phyloP scores from a whole-genome alignment of 2,113 vertebrate genomes.

The Neotragus moschatus region DNA sequence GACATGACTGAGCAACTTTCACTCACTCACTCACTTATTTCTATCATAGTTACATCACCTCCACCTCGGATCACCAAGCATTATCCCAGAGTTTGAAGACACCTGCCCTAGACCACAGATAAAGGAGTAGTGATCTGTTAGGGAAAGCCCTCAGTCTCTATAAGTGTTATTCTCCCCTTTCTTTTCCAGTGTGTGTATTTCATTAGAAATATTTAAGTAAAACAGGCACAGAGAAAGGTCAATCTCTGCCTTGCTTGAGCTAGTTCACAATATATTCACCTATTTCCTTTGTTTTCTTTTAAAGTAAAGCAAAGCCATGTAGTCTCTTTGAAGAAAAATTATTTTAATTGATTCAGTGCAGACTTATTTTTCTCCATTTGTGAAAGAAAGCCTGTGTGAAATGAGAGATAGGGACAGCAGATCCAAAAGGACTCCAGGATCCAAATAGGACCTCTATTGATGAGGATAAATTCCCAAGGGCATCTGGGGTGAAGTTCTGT shows the following conservation, averaged over 20 bases:
- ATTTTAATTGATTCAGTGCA: not conserved
- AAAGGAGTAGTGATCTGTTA: not conserved
- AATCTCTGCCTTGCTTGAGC: not conserved
- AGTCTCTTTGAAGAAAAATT: not conserved
- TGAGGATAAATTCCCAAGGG: too few relatives aligned
- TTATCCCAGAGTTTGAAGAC: not conserved
- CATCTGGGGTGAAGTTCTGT: not conserved
- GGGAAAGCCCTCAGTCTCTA: not conserved
- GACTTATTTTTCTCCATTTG: not conserved
- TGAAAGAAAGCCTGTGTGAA: not conserved
- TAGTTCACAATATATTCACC: not conserved
- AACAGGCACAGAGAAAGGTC: not conserved
- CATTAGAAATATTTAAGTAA: not conserved
- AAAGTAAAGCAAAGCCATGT: not conserved
- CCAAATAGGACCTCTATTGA: not conserved
- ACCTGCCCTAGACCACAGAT: not conserved
- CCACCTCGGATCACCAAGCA: not conserved
- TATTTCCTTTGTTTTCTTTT: not conserved
- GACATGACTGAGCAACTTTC: fast-evolving
- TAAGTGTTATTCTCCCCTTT: not conserved
- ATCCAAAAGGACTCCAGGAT: not conserved
- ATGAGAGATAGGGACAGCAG: not conserved
- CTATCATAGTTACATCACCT: not conserved
- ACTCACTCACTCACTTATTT: not conserved
- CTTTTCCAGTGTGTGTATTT: fast-evolving